phyloP scores from a whole-genome alignment of 53 echinoderm and acorn worm species.

The Crossaster papposus region DNA sequence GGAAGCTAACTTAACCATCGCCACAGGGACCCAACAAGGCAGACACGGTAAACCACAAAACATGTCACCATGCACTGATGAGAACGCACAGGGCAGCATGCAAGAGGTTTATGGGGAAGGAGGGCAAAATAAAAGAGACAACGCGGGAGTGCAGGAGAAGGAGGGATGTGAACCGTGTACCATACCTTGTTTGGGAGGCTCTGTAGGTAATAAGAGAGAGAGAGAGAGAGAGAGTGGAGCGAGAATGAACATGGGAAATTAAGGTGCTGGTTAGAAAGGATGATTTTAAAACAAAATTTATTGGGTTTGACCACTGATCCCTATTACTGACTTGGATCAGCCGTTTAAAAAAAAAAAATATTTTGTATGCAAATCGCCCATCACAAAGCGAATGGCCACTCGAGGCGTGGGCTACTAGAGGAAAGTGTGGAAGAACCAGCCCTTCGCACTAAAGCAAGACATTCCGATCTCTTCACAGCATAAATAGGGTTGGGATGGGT shows the following conservation, averaged over 20 bases:
- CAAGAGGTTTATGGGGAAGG: conserved; percentile 16
- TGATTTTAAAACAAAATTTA: neutral
- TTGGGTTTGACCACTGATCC: no score
- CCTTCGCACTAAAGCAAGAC: no score
- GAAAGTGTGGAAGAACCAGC: no score
- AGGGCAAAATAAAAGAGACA: conserved; percentile 30
- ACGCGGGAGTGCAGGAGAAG: neutral
- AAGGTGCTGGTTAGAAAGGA: conserved; percentile 36
- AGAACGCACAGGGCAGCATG: conserved; percentile 29
- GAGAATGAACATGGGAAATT: conserved; percentile 44
- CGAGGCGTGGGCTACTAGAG: no score
- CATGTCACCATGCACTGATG: conserved; percentile 19
- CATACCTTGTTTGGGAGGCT: conserved; percentile 79
- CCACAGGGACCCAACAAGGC: neutral
- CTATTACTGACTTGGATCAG: no score
- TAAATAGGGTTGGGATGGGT: no score
- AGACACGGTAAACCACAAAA: conserved; percentile 4
- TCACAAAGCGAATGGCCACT: no score
- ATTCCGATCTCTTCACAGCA: no score
- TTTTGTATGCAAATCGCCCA: no score
- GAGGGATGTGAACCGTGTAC: conserved; percentile 49
- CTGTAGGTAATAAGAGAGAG: conserved; percentile 44
- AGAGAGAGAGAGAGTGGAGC: conserved; percentile 27
- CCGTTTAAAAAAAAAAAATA: no score
- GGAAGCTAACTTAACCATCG: neutral